Evolutionary conservation across 1,140 invertebrate genomes (phyloP), one percentile per base, ranked within the genome.

Genomic region (Brachionus koreanus): DNA sequence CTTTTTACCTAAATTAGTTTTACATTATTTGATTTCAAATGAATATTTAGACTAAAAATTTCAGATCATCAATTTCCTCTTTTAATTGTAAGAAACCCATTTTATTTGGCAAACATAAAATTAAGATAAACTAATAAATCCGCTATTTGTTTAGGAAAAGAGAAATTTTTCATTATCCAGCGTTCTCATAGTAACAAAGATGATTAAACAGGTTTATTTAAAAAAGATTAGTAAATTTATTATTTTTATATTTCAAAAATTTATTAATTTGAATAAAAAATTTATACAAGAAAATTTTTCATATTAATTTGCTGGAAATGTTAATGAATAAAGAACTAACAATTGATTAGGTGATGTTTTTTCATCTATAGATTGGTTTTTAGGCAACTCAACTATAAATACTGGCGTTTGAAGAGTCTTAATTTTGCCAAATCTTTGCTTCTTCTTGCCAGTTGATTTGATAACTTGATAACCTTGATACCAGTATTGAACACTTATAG

Each of bases 401-500:
- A 23, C 23, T 23, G 46, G 49, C 3, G 76, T 79, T 65, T 19
- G 35, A 35, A 61, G 49, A 16, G 76, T 42, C 23, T 79, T 57
- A 16, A 39, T 12, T 37, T 65, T 57, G 23, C 76, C 76, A 19
- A 79, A 79, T 57, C 76, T 5, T 57, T 79, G 76, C 29, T 79
- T 79, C 61, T 82, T 65, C 33, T 23, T 35, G 0, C 79, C 57
- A 25, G 57, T 67, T 43, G 39, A 61, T 25, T 25, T 3, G 7
- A 82, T 29, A 16, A 57, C 49, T 61, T 37, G 35, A 43, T 65
- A 19, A 12, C 76, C 76, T 42, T 79, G 23, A 12, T 61, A 39
- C 49, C 76, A 79, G 35, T 61, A 79, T 39, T 79, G 76, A 61
- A 65, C 76, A 65, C 57, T 65, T 2, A 79, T 79, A 19, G 49